Conservation (phyloP, 2,888 invertebrate species). For the Alloscopus bannaensis region DNA sequence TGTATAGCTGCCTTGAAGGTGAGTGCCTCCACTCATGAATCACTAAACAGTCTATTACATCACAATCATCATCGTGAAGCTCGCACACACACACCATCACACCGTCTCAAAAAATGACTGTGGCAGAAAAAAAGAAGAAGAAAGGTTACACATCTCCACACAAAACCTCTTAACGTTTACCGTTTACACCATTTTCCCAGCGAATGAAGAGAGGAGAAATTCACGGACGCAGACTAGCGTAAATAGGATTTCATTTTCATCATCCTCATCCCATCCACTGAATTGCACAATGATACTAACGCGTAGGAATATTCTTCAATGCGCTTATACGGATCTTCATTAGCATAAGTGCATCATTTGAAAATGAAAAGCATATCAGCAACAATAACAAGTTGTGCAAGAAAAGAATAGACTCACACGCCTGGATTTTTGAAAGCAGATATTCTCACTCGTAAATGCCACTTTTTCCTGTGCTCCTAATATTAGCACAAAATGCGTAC, state of each 20-base stretch:
- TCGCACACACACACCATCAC: conserved; percentile 7
- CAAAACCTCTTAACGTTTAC: no score
- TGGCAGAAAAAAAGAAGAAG: neutral
- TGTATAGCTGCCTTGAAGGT: no score
- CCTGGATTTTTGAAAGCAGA: neutral
- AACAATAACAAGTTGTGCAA: neutral
- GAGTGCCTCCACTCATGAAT: no score
- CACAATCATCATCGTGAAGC: no score
- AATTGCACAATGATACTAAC: no score
- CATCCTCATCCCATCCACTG: no score
- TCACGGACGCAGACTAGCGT: neutral
- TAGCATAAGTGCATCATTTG: conserved; percentile 28
- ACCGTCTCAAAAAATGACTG: neutral
- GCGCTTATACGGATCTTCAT: neutral
- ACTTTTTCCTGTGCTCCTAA: neutral
- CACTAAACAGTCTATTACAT: no score
- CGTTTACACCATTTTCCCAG: no score
- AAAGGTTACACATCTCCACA: no score
- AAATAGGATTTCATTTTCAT: neutral
- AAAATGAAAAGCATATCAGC: conserved; percentile 17
- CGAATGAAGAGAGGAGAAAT: neutral
- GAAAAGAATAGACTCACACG: neutral
- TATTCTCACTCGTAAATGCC: neutral
- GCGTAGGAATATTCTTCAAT: no score
- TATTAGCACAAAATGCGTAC: neutral